phyloP scores from a whole-genome alignment of 2,888 invertebrate genomes.

The Drosophila hawaiiensis region DNA sequence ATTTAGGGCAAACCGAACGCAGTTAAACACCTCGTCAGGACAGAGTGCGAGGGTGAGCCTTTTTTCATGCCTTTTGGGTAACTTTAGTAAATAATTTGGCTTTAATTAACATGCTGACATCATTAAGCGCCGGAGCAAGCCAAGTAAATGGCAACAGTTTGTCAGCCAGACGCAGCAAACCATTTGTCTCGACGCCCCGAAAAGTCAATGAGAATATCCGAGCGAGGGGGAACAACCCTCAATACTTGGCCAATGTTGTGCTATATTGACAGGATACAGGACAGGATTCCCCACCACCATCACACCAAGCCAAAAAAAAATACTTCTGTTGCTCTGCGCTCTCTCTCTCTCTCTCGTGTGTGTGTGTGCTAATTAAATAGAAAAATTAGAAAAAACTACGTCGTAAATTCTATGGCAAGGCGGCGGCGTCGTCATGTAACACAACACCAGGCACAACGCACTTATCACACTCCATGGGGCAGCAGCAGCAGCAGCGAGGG shows the following conservation, averaged over 20 bases:
- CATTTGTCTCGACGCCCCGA: constrained; percentile 67
- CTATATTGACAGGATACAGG: constrained; percentile 55
- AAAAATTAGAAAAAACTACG: constrained; percentile 79
- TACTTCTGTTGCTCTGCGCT: constrained; percentile 18
- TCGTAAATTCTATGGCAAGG: constrained; percentile 65
- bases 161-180: constrained; percentile 57
- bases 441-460: constrained; percentile 65
- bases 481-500: neutral
- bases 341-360: neutral
- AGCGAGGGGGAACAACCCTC: constrained; percentile 22
- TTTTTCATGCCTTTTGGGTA: constrained; percentile 25
- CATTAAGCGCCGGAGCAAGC: constrained; percentile 61
- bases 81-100: constrained; percentile 83
- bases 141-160: constrained; percentile 75
- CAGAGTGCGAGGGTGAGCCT: neutral
- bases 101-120: constrained; percentile 84
- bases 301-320: neutral
- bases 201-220: constrained; percentile 6
- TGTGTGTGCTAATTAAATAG: constrained; percentile 73
- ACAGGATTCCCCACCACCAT: neutral
- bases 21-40: constrained; percentile 36
- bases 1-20: constrained; percentile 20
- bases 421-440: constrained; percentile 63
- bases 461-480: constrained; percentile 71
- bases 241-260: constrained; percentile 28